Evolutionary conservation across 2,797 vertebrate genomes (phyloP).

Genomic region (Naso thynnoides): DNA sequence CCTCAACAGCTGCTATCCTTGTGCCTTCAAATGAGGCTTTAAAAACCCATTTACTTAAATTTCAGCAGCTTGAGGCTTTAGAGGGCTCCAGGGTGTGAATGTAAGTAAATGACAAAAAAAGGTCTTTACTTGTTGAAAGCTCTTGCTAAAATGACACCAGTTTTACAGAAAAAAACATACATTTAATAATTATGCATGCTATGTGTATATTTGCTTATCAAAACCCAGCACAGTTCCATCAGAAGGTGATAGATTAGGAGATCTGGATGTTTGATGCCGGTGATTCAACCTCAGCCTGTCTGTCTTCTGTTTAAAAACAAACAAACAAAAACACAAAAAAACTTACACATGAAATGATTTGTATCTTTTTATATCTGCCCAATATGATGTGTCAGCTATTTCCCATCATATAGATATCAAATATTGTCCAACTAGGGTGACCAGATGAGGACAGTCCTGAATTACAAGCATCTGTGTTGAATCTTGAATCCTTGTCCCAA

Average conservation of each 20-base stretch:
- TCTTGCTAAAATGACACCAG: not conserved
- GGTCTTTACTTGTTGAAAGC: constrained; percentile 1
- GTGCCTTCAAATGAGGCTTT: constrained; percentile 4
- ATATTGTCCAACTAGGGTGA: not conserved
- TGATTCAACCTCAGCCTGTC: too few relatives aligned
- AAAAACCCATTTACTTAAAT: constrained; percentile 23
- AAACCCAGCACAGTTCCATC: not conserved
- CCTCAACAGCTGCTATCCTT: constrained; percentile 3
- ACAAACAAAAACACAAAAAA: too few relatives aligned
- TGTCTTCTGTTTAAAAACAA: too few relatives aligned
- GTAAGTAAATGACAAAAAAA: too few relatives aligned
- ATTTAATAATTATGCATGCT: not conserved
- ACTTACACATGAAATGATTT: too few relatives aligned
- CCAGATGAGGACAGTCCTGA: too few relatives aligned
- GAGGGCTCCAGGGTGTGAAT: constrained; percentile 9
- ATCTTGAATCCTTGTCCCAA: too few relatives aligned
- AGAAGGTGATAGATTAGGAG: not conserved
- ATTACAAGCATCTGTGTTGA: too few relatives aligned
- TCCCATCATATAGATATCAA: not conserved
- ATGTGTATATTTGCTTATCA: not conserved
- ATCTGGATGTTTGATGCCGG: too few relatives aligned
- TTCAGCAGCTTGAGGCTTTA: constrained; percentile 25
- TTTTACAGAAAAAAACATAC: not conserved
- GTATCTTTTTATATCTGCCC: too few relatives aligned
- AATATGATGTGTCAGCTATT: not conserved